phyloP scores from a whole-genome alignment of 2,888 invertebrate genomes.

The Campoplex capitator region DNA sequence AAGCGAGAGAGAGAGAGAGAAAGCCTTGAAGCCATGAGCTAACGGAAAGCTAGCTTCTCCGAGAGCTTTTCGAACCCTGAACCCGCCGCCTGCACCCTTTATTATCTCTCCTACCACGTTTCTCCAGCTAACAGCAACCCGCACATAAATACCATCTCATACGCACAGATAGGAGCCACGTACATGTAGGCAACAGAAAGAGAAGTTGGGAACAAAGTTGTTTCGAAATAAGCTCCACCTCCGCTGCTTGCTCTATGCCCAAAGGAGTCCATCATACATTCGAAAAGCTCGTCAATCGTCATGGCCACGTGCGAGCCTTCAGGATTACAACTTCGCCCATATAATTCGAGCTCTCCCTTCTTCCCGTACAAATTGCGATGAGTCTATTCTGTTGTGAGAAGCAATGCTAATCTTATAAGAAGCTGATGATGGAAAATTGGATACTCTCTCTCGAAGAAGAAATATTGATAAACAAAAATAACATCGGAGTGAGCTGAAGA shows the following conservation, averaged over 20 bases:
- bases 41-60: slow-evolving; percentile 56
- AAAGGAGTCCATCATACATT: slow-evolving; percentile 23
- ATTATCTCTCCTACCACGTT: slow-evolving; percentile 30
- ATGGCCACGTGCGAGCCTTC: slow-evolving; percentile 2
- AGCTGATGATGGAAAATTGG: too few relatives aligned
- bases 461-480: too few relatives aligned
- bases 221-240: slow-evolving; percentile 34
- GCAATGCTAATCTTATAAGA: too few relatives aligned
- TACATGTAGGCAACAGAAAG: neutral
- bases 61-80: slow-evolving; percentile 43
- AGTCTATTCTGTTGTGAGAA: neutral
- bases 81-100: slow-evolving; percentile 22
- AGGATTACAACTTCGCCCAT: slow-evolving; percentile 7
- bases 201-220: slow-evolving; percentile 26
- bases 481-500: neutral
- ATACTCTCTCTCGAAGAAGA: too few relatives aligned
- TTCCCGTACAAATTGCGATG: neutral
- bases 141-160: slow-evolving; percentile 5
- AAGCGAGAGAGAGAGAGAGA: slow-evolving; percentile 14
- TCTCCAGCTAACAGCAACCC: neutral
- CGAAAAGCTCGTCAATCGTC: slow-evolving; percentile 34
- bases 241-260: slow-evolving; percentile 5
- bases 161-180: neutral
- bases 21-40: slow-evolving; percentile 30
- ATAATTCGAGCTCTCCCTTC: slow-evolving; percentile 12